Base-by-base conservation (phyloP, 2,113 vertebrate species). In the Typhlomys cinereus region DNA sequence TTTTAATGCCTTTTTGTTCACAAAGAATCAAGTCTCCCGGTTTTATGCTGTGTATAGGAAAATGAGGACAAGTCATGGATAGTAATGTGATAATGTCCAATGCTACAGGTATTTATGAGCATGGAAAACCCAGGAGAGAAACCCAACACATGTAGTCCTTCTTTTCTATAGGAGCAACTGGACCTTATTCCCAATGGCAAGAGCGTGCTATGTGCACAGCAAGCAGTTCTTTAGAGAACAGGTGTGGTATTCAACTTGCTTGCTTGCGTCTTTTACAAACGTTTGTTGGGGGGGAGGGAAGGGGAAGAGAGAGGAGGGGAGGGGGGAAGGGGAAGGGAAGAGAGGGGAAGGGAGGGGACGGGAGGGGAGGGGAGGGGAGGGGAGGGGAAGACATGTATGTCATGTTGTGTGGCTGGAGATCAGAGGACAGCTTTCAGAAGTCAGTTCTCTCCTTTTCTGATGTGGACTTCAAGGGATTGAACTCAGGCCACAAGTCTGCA, bases 1-100 rank as follows among this genome's bases (percentile, higher is more conserved):
- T 91, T 96, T 90, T 94, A 94, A 95, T 88, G 96, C 50, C 27
- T 10, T 41, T 87, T 92, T 86, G 61, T 83, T 96, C 87, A 85
- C 81, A 96, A 96, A 95, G 62, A 89, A 92, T 69, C 71, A 61
- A 85, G 15, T 59, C 54, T 95, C 93, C 88, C 76, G 66, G 70
- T 66, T 92, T 94, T 90, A 7, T 46, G 73, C 81, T 44, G 79
- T 48, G 66, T 50, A 52, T 67, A 61, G 8, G 18, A 88, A 93
- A 90, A 92, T 1, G 13, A 82, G 36, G 46, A 21, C 67, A 57
- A 41, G 18, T 36, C 21, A 46, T 0, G 1, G 39, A 8, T 13
- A 50, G 23, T 25, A 3, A 1, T 69, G 0, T 46, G 13, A 18
- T 48, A 70, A 36, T 21, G 3, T 52, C 29, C 25, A 67, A 4